Base-by-base conservation (phyloP, 1,140 invertebrate species). In the Tenebrio molitor region DNA sequence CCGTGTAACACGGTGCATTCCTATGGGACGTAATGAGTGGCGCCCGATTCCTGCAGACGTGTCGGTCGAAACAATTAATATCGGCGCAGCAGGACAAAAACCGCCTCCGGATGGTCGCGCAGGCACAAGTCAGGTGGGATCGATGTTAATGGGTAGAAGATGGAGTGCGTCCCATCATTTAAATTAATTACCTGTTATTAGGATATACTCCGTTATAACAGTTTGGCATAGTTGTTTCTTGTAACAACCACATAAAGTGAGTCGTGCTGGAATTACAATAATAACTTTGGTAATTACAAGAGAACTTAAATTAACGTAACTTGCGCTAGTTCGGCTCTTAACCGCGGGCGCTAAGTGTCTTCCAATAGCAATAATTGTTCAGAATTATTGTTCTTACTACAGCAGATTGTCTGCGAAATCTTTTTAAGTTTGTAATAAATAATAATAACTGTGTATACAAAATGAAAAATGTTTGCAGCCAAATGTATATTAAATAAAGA, bases 131-230 rank as follows among this genome's bases (percentile, higher is more conserved):
- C 29, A 33, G n/a, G n/a, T 33, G 8, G 19, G 3, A 7, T n/a
- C 19, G 8, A 58, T 7, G 21, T 15, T 58, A 58, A 58, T 58
- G 50, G 23, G 10, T 2, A 25, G 10, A 1, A 14, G 50, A 58
- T 58, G 23, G 23, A 58, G 50, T 58, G 50, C 8, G n/a, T 58
- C n/a, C 36, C 36, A n/a, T 39, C n/a, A 12, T 39, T 58, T 29
- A 58, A 58, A 58, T 58, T 58, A 58, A 58, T 58, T 58, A 58
- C 10, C 50, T 29, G 12, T 50, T 58, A 58, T 58, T 58, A 58
- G 50, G 10, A 29, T 29, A n/a, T 58, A 58, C 14, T 58, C 29
- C 25, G 50, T 58, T 58, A 58, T 58, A 12, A 25, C 5, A 29
- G 21, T 25, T 29, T 25, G 50, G 23, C 36, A 12, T 39, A 39